Conservation (phyloP, 1,140 invertebrate species). For the Scaptodrosophila lebanonensis region DNA sequence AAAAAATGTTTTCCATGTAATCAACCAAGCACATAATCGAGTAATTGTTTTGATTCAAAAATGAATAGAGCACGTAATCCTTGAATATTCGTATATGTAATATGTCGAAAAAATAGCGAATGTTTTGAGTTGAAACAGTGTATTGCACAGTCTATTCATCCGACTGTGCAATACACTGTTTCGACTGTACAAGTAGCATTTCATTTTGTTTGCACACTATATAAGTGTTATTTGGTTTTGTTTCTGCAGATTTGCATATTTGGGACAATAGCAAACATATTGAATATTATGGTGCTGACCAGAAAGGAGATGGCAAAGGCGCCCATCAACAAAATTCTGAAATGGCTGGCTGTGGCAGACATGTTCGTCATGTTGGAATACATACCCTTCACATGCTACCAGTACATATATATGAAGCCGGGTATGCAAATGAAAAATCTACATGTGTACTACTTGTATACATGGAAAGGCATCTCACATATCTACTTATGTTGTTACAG, state of each 20-base stretch:
- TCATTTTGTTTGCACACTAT: neutral
- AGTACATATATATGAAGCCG: conserved; percentile 81
- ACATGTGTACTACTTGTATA: neutral
- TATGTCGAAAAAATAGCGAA: too few relatives aligned
- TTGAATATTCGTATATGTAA: too few relatives aligned
- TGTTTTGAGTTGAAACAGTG: too few relatives aligned
- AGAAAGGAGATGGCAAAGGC: conserved; percentile 87
- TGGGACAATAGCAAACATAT: conserved; percentile 91
- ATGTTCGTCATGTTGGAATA: conserved; percentile 93
- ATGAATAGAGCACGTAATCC: too few relatives aligned
- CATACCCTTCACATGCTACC: conserved; percentile 88
- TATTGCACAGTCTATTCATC: too few relatives aligned
- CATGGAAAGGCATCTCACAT: neutral
- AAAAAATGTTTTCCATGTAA: too few relatives aligned
- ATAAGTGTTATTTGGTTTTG: conserved; percentile 2
- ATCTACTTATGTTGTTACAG: conserved; percentile 25
- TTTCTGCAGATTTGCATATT: conserved; percentile 86
- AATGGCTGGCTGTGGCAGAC: conserved; percentile 88
- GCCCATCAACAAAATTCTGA: conserved; percentile 90
- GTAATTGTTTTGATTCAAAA: too few relatives aligned
- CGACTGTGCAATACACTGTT: too few relatives aligned
- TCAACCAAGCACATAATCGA: too few relatives aligned
- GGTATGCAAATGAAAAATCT: conserved; percentile 37
- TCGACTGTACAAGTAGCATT: conserved; percentile 10
- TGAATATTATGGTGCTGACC: conserved; percentile 93